Base-by-base conservation (phyloP, 2,888 invertebrate genomes). In the Folsomia candida region DNA sequence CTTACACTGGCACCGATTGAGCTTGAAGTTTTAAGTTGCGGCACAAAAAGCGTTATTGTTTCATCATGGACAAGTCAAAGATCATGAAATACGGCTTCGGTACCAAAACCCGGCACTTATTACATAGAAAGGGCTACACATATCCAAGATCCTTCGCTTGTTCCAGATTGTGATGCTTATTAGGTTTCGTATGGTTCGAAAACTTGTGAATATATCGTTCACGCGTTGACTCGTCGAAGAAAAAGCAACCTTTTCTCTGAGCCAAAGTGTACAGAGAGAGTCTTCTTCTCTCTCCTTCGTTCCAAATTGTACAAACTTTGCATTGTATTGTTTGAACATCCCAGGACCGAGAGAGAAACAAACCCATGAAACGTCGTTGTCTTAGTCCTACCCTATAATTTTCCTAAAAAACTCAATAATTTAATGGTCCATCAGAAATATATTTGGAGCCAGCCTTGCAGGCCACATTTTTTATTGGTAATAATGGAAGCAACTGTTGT, bases 401-500 rank as follows among this genome's bases (percentile, higher is more conserved):
- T 79, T 79, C 79, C 73, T 74, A 76, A 76, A 76, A 79, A 78
- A 78, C 78, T 79, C 79, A 78, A 79, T 79, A 79, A 79, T 79
- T 79, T 79, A 79, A 79, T 79, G 79, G 78, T 76, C 78, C 79
- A 78, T 79, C 79, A 77, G 79, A 78, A 78, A 79, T 79, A 78
- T 79, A 76, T 65, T 65, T 65, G 65, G 65, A 65, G 65, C 65
- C 65, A 54, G 54, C 54, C 6, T 37, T 9, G 37, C 37, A 54
- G 54, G 18, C 54, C 18, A 20, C 6, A 54, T 54, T 54, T 54
- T 54, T 54, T 54, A 54, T 54, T 54, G 54, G 54, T 54, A n/a
- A n/a, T n/a, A 14, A 37, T 37, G 37, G 54, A 54, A 54, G 54
- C 54, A 54, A 54, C 54, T 18, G 54, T 54, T 54, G n/a, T 6